A percentile compares a stretch with the other conserved stretches of the same genome.
Evolutionary conservation across 2,888 invertebrate species (phyloP).

Genomic region (Pristionchus entomophagus): DNA sequence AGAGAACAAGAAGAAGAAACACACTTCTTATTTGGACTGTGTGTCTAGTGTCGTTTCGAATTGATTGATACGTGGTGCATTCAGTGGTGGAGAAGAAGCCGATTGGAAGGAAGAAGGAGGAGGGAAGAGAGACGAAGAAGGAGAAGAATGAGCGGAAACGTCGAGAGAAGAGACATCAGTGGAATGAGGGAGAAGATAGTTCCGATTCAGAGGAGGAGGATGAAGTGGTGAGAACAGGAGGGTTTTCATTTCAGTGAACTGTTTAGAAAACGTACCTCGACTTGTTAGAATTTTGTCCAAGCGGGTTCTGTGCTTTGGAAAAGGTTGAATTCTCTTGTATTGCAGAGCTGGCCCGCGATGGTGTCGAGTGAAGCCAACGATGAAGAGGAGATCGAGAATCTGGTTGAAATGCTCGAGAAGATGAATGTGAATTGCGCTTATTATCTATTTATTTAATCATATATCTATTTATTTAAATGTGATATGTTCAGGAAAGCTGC

Average conservation of each 20-base stretch:
- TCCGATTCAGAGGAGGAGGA: not conserved
- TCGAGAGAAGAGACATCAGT: conserved; percentile 51
- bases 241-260: too few species aligned
- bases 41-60: not conserved
- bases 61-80: not conserved
- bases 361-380: not conserved
- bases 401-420: conserved; percentile 47
- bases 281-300: too few species aligned
- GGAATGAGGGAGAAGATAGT: not conserved
- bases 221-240: not conserved
- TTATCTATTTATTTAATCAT: not conserved
- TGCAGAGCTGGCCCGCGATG: not conserved
- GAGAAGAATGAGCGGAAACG: conserved; percentile 49
- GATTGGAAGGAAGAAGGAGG: conserved; percentile 45
- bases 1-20: too few species aligned
- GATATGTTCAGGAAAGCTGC: too few species aligned
- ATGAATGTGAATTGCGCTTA: not conserved
- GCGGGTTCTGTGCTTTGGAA: too few species aligned
- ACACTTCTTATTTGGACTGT: too few species aligned
- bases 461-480: not conserved
- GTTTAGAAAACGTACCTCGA: too few species aligned
- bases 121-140: conserved; percentile 36
- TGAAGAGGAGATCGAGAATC: not conserved
- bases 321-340: too few species aligned
- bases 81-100: not conserved